Percentiles rank a stretch among this genome's conserved stretches.
phyloP scores from a whole-genome alignment of 2,888 invertebrate genomes.

The Megastigmus dorsalis region DNA sequence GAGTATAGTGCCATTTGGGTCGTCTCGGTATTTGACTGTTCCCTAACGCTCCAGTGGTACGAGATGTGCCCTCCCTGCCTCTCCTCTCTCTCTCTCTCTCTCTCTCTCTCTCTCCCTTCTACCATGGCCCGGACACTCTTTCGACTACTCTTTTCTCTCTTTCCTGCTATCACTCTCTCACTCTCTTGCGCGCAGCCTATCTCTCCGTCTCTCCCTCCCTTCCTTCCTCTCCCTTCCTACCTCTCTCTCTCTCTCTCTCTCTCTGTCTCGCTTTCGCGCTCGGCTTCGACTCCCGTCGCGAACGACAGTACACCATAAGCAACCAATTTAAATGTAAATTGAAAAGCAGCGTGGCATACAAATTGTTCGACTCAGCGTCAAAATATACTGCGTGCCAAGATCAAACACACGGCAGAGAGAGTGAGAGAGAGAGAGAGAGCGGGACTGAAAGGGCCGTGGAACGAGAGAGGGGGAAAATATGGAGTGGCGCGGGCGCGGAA shows the following conservation, averaged over 20 bases:
- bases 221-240: conserved; percentile 23
- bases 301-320: conserved; percentile 73
- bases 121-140: too few species aligned
- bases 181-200: too few species aligned
- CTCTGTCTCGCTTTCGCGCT: conserved; percentile 13
- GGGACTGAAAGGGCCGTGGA: too few species aligned
- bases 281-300: conserved; percentile 72
- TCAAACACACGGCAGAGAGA: conserved; percentile 70
- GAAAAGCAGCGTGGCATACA: conserved; percentile 74
- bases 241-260: conserved; percentile 7
- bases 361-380: conserved; percentile 74
- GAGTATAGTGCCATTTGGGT: conserved; percentile 64
- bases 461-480: neutral
- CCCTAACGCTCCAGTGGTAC: conserved; percentile 58
- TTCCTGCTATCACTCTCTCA: too few species aligned
- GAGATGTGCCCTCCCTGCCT: conserved; percentile 23
- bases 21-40: conserved; percentile 73
- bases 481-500: conserved; percentile 6
- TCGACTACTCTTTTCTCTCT: neutral
- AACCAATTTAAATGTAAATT: conserved; percentile 75
- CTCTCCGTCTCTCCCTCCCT: conserved; percentile 11
- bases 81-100: neutral
- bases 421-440: conserved; percentile 22
- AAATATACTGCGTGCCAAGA: conserved; percentile 74
- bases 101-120: too few species aligned